These are phyloP conservation scores for Rhinoraja longicauda DNA, from an alignment of 2,797 vertebrate species.

Conservation along the genomic window DNA sequence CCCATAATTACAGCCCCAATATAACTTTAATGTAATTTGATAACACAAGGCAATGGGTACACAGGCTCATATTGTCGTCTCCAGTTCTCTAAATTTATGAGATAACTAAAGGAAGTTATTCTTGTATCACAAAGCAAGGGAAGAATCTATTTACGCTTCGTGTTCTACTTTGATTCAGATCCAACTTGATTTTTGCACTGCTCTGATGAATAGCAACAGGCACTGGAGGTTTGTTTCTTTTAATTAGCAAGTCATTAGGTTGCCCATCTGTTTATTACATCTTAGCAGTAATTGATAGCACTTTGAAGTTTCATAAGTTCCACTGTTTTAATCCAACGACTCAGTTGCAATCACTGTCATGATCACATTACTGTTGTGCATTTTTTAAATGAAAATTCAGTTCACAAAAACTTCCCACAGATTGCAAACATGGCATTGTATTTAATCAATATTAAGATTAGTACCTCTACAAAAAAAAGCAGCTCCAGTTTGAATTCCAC, in stretches of 20 bases:
- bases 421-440: background rate
- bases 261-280: conserved; percentile 33
- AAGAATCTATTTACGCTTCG: background rate
- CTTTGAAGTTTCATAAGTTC: conserved; percentile 25
- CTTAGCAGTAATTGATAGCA: background rate
- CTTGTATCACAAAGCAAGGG: background rate
- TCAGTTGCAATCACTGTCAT: background rate
- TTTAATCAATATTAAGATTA: background rate
- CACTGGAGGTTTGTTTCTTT: conserved; percentile 24
- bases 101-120: conserved; percentile 11
- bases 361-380: background rate
- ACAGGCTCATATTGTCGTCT: background rate
- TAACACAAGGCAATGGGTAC: background rate
- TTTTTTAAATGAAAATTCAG: background rate
- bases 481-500: background rate
- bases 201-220: background rate
- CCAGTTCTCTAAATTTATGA: background rate
- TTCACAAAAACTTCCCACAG: background rate
- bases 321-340: background rate
- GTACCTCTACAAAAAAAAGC: background rate
- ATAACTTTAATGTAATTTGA: background rate
- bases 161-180: background rate
- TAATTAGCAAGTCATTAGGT: conserved; percentile 33
- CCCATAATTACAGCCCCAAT: background rate
- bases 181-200: background rate